Conservation (phyloP, 2,888 invertebrate species). For the Neria commutata region DNA sequence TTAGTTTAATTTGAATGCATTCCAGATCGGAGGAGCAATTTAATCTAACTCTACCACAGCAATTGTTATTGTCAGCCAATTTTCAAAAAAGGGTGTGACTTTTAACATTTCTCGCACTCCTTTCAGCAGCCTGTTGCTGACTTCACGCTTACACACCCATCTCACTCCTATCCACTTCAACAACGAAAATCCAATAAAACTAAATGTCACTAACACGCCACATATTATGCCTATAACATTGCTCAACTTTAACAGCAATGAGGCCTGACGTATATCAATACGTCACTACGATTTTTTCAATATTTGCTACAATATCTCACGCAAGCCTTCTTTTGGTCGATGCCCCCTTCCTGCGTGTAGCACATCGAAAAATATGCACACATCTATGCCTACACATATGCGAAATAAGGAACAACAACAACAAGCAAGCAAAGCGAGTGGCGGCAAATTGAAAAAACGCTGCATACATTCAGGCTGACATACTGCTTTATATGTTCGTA, state of each 20-base stretch:
- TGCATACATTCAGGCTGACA: constrained; percentile 41
- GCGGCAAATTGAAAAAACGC: constrained; percentile 29
- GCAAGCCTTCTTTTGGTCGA: not conserved
- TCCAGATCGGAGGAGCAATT: no score
- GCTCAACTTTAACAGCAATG: constrained; percentile 51
- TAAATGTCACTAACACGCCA: constrained; percentile 45
- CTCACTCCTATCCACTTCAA: no score
- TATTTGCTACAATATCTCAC: constrained; percentile 14
- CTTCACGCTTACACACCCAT: not conserved
- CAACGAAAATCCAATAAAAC: constrained; percentile 48
- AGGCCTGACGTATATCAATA: constrained; percentile 49
- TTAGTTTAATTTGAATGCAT: no score
- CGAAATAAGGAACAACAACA: not conserved
- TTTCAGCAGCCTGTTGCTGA: constrained; percentile 16
- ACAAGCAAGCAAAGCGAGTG: not conserved
- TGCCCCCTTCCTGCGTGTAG: not conserved
- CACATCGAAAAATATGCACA: not conserved
- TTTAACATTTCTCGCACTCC: not conserved
- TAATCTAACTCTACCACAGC: no score
- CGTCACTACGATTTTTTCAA: constrained; percentile 20
- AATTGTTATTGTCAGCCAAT: no score
- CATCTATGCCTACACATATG: not conserved
- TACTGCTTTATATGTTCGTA: constrained; percentile 19
- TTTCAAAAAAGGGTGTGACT: no score
- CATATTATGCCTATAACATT: constrained; percentile 39